Evolutionary conservation across 2,113 vertebrate genomes (phyloP).

Genomic region (Alectura lathami): DNA sequence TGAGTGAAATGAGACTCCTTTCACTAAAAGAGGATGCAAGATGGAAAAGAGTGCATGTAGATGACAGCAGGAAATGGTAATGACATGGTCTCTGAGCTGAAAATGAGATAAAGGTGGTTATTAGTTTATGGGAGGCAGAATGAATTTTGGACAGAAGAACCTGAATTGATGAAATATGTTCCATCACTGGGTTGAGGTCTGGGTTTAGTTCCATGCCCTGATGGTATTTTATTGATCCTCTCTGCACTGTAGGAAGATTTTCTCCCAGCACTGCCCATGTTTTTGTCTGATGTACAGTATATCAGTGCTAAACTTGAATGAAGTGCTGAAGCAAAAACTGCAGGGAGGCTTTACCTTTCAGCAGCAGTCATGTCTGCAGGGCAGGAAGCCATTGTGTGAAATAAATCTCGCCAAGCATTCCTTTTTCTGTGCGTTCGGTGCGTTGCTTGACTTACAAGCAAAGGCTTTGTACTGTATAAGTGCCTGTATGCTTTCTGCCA

Average conservation of each 20-base stretch:
- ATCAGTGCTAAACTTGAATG: background rate
- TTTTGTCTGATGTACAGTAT: background rate
- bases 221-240: background rate
- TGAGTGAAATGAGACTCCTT: background rate
- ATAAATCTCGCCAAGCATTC: background rate
- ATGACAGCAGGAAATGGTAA: background rate
- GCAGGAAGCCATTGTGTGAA: background rate
- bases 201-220: background rate
- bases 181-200: background rate
- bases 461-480: background rate
- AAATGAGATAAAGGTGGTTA: background rate
- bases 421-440: background rate
- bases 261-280: accelerated
- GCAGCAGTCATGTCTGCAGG: background rate
- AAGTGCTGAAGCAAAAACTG: background rate
- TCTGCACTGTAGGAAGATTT: background rate
- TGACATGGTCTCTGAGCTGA: background rate
- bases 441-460: background rate
- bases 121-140: background rate
- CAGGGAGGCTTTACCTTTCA: background rate
- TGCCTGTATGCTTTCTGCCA: background rate
- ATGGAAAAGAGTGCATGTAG: background rate
- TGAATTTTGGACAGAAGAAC: background rate
- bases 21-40: background rate
- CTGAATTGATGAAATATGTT: background rate